A percentile compares a stretch with the other conserved stretches of the same genome.
Evolutionary conservation across 2,113 vertebrate species (phyloP).

Genomic region (Porphyrio hochstetteri): DNA sequence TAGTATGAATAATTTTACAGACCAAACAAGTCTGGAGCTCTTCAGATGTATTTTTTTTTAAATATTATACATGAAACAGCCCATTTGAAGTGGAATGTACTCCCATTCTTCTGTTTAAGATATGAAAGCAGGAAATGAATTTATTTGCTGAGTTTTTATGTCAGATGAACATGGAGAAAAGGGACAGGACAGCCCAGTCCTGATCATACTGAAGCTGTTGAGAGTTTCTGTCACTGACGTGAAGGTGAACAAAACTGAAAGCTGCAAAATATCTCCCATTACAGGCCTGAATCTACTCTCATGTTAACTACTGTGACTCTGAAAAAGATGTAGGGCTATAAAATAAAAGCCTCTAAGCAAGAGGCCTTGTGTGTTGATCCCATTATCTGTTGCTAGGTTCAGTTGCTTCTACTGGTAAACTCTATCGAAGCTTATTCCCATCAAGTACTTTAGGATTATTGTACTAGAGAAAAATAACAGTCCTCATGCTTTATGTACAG

Average conservation of each 20-base stretch:
- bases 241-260: background rate
- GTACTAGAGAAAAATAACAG: background rate
- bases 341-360: background rate
- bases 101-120: background rate
- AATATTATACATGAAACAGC: background rate
- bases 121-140: background rate
- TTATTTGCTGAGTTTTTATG: background rate
- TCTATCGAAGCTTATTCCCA: background rate
- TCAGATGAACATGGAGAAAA: background rate
- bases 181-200: background rate
- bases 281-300: background rate
- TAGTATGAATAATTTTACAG: background rate
- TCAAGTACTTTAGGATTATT: background rate
- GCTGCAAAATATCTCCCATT: background rate
- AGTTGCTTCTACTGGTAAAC: background rate
- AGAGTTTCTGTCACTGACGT: background rate
- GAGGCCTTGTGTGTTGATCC: background rate
- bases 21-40: background rate
- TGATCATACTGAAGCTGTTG: background rate
- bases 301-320: background rate
- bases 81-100: background rate
- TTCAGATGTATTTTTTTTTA: background rate
- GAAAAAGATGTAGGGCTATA: background rate
- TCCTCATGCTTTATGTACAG: background rate
- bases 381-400: background rate